phyloP scores from a whole-genome alignment of 2,888 invertebrate species.

The Plusia festucae region DNA sequence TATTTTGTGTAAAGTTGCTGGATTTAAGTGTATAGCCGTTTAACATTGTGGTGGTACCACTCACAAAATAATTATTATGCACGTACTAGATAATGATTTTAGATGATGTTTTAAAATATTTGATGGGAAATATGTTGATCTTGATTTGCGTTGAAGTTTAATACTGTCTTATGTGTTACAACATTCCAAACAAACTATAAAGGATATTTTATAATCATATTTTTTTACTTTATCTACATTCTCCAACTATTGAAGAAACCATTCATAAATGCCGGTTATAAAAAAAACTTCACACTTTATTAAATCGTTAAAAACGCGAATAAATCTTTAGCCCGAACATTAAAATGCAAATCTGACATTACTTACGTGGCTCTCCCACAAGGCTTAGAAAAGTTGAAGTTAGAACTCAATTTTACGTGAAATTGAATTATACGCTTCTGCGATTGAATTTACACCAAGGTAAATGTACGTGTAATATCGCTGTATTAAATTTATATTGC shows the following conservation, averaged over 20 bases:
- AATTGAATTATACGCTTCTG: constrained; percentile 32
- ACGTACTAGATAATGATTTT: no score
- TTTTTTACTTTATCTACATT: neutral
- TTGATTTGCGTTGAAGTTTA: no score
- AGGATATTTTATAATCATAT: neutral
- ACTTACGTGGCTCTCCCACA: constrained; percentile 14
- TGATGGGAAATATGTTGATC: no score
- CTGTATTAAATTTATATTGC: neutral
- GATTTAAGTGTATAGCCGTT: no score
- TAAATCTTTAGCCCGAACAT: neutral
- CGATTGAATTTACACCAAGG: constrained; percentile 31
- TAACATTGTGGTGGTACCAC: no score
- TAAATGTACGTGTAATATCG: constrained; percentile 36
- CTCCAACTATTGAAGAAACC: no score
- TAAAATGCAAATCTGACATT: constrained; percentile 8
- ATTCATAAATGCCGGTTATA: neutral
- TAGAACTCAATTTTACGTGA: constrained; percentile 22
- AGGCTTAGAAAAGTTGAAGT: constrained; percentile 16
- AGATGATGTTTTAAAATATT: no score
- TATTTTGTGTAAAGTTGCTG: no score
- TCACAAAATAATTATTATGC: no score
- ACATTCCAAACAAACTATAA: neutral
- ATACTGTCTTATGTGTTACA: no score
- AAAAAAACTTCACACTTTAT: neutral
- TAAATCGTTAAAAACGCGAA: neutral